These are phyloP conservation scores for Ranitomeya imitator DNA, from an alignment of 2,113 vertebrate species.

Conservation along the genomic window DNA sequence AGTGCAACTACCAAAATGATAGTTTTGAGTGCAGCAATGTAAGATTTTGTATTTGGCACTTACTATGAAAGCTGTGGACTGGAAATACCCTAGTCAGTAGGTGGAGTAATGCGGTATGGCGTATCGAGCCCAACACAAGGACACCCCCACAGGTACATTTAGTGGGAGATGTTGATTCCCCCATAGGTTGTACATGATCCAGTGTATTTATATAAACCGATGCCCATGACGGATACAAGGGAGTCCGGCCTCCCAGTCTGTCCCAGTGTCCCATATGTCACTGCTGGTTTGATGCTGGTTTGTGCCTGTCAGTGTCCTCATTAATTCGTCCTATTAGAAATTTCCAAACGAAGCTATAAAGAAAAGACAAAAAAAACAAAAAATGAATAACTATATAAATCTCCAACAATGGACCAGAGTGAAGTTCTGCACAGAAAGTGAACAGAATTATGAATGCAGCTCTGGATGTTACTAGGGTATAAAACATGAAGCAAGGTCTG, in stretches of 20 bases:
- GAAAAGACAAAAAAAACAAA: neutral
- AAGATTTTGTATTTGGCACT: neutral
- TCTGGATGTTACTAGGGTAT: neutral
- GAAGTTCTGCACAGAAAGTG: neutral
- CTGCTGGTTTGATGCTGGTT: neutral
- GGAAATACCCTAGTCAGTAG: neutral
- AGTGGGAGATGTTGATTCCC: neutral
- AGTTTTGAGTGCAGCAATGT: neutral
- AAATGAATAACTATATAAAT: neutral
- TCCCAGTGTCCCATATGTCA: neutral
- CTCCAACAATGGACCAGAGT: neutral
- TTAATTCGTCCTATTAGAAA: constrained; percentile 3
- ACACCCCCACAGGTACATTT: neutral
- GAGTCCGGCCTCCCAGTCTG: neutral
- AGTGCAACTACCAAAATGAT: neutral
- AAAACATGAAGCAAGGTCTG: neutral
- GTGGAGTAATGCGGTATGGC: neutral
- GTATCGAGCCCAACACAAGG: neutral
- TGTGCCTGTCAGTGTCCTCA: neutral
- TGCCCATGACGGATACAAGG: neutral
- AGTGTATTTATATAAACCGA: neutral
- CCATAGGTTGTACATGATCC: neutral
- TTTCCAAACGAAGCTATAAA: constrained; percentile 50
- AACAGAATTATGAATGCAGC: neutral
- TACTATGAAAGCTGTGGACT: neutral